Evolutionary conservation across 2,113 vertebrate genomes (phyloP).

Genomic region (Oostethus manadensis): DNA sequence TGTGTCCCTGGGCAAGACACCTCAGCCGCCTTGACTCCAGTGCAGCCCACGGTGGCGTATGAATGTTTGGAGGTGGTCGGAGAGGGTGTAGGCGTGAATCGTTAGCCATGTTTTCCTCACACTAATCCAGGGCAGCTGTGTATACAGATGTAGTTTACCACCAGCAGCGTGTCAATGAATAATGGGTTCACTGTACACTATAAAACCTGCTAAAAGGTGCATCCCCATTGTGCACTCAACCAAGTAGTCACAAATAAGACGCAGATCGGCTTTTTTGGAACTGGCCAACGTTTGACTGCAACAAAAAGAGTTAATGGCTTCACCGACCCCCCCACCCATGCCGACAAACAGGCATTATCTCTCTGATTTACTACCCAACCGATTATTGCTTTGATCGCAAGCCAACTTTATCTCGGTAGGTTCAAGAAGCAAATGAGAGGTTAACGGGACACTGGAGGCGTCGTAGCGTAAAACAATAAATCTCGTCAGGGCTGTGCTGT

Average conservation of each 20-base stretch:
- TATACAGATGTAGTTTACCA: too few relatives aligned
- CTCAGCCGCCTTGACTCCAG: too few relatives aligned
- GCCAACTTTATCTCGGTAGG: conserved; percentile 82
- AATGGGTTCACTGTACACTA: too few relatives aligned
- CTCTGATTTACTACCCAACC: conserved; percentile 82
- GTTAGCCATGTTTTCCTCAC: too few relatives aligned
- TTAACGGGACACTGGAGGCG: conserved; percentile 36
- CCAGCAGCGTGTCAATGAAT: too few relatives aligned
- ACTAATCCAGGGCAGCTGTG: too few relatives aligned
- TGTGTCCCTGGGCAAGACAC: too few relatives aligned
- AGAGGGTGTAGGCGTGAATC: too few relatives aligned
- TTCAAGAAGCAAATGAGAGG: conserved; percentile 35
- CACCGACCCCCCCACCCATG: conserved; percentile 81
- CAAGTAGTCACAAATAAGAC: conserved; percentile 64
- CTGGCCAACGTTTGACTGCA: conserved; percentile 81
- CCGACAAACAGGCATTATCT: conserved; percentile 92
- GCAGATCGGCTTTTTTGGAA: conserved; percentile 82
- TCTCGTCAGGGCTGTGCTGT: conserved; percentile 1
- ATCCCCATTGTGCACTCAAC: conserved; percentile 12
- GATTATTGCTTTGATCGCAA: conserved; percentile 90
- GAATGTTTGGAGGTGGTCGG: too few relatives aligned
- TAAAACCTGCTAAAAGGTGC: background rate
- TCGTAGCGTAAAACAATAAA: conserved; percentile 36
- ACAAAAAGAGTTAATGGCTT: conserved; percentile 98
- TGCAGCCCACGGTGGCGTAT: too few relatives aligned